phyloP scores from a whole-genome alignment of 2,113 vertebrate genomes.

The Clupea harengus region DNA sequence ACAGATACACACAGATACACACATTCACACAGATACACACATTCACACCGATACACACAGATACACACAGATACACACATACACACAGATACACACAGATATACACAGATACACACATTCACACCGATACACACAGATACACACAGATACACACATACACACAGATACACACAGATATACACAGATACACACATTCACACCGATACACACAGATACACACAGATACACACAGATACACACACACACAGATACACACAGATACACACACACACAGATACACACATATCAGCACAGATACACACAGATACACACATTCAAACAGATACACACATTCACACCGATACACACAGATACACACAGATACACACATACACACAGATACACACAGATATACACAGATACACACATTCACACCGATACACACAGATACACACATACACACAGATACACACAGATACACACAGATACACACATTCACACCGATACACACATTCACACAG shows the following conservation, averaged over 20 bases:
- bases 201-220: background rate
- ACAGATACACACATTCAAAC: conserved; percentile 36
- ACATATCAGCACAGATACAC: background rate
- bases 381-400: background rate
- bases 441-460: background rate
- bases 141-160: background rate
- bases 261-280: conserved; percentile 14
- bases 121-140: conserved; percentile 45
- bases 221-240: too few relatives aligned
- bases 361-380: conserved; percentile 36
- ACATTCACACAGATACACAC: conserved; percentile 35
- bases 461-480: background rate
- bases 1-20: background rate
- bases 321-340: background rate
- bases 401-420: background rate
- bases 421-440: background rate
- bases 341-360: background rate
- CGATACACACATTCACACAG: too few relatives aligned
- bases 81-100: conserved; percentile 39
- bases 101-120: background rate
- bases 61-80: background rate
- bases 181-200: conserved; percentile 36
- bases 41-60: too few relatives aligned
- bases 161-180: background rate
- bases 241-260: background rate